Evolutionary conservation across 2,888 invertebrate genomes (phyloP), one percentile per base, ranked within the genome.

Genomic region (Tachystola acroxantha): DNA sequence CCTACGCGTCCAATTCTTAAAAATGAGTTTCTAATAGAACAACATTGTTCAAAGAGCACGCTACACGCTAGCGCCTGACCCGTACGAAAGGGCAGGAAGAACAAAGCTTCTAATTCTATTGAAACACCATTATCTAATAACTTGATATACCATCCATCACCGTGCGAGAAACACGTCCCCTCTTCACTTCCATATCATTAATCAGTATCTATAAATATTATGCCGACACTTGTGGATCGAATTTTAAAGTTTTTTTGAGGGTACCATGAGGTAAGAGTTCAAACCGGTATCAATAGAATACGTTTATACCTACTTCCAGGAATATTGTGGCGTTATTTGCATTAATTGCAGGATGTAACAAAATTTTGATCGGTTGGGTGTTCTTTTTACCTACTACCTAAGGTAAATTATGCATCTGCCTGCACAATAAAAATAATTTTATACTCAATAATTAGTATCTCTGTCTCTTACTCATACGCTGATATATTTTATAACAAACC

Each of bases 91-190:
- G 73, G 66, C 71, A 72, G 54, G 53, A 71, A 75, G 82, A 81
- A 85, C 82, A 85, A 85, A 76, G 74, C 66, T 67, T 57, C 71
- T 79, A 81, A 85, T 85, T 79, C 75, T 78, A 84, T 84, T 76
- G 82, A 77, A 80, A 78, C 73, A 75, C 82, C 70, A 85, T 86
- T 84, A 84, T 81, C 84, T 79, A 80, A 85, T 84, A 86, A 76
- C 73, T 64, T 61, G 65, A 67, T 64, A 59, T 50, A 57, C 61
- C 60, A 85, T 86, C 78, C 68, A 84, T 86, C 86, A 84, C 63
- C 55, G 52, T 52, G 46, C 36, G 43, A 45, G 57, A 53, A 69
- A 61, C 68, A 60, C 64, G 74, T 73, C 78, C 73, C 75, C 73
- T 71, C 64, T 64, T 56, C 70, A 75, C 73, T 73, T 71, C 67